Evolutionary conservation across 2,888 invertebrate genomes (phyloP).

Genomic region (Ceramica pisi): DNA sequence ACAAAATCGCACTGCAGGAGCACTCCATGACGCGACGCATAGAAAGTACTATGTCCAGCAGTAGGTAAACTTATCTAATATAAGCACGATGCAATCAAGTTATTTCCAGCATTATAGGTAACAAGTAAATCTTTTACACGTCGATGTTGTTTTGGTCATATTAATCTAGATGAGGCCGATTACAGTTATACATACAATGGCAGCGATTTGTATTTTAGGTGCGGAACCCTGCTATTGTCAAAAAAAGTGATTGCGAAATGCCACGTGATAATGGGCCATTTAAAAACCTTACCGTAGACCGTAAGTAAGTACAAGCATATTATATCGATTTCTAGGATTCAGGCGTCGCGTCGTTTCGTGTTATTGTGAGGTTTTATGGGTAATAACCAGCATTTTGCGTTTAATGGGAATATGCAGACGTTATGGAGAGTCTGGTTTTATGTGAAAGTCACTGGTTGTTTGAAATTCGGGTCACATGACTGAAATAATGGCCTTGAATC

Average conservation of each 20-base stretch:
- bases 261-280: slow-evolving; percentile 5
- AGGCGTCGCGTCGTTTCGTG: slow-evolving; percentile 33
- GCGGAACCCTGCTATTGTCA: not conserved
- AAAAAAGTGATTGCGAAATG: slow-evolving; percentile 13
- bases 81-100: too few species aligned
- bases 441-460: slow-evolving; percentile 12
- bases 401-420: slow-evolving; percentile 35
- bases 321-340: slow-evolving; percentile 46
- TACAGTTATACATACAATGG: not conserved
- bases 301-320: slow-evolving; percentile 20
- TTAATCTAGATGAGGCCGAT: too few species aligned
- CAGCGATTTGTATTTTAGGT: not conserved
- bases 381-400: slow-evolving; percentile 33
- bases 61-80: not conserved
- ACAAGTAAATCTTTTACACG: too few species aligned
- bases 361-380: slow-evolving; percentile 42
- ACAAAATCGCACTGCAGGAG: not conserved
- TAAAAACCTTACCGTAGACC: slow-evolving; percentile 10
- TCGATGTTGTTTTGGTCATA: too few species aligned
- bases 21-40: not conserved
- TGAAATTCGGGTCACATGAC: slow-evolving; percentile 35
- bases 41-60: not conserved
- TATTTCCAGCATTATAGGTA: too few species aligned
- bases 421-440: slow-evolving; percentile 26
- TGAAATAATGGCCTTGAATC: not conserved